Conservation (phyloP, 1,140 invertebrate genomes). For the Homarus americanus region DNA sequence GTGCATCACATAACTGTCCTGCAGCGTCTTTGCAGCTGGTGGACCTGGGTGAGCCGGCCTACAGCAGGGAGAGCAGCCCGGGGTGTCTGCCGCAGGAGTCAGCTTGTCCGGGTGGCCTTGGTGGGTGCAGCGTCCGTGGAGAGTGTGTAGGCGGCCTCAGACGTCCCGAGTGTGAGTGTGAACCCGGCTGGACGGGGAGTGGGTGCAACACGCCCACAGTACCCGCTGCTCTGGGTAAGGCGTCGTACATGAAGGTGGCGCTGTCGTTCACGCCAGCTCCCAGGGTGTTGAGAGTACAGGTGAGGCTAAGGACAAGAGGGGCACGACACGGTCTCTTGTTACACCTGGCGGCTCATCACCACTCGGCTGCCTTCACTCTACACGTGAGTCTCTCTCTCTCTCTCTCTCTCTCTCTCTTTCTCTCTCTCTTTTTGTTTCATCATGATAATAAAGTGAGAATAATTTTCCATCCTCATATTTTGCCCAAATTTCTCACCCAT, state of each 20-base stretch:
- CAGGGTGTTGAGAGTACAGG: constrained; percentile 17
- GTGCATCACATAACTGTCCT: background rate
- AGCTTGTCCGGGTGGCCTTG: constrained; percentile 20
- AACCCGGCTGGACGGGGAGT: constrained; percentile 35
- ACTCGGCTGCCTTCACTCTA: constrained; percentile 10
- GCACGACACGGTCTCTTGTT: constrained; percentile 8
- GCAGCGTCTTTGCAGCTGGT: constrained; percentile 21
- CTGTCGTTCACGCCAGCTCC: constrained; percentile 39
- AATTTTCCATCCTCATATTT: no score
- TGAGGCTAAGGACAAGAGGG: constrained; percentile 22
- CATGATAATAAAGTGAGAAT: no score
- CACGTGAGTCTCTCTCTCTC: no score
- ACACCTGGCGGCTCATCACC: constrained; percentile 15
- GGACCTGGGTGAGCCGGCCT: constrained; percentile 47
- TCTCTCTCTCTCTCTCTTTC: no score
- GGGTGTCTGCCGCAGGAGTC: constrained; percentile 44
- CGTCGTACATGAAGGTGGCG: constrained; percentile 49
- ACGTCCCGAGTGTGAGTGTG: constrained; percentile 39
- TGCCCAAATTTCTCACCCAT: no score
- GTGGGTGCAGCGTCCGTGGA: constrained; percentile 20
- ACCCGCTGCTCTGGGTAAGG: constrained; percentile 5
- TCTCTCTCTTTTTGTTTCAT: no score
- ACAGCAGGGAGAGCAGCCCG: constrained; percentile 29
- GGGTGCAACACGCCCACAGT: constrained; percentile 11
- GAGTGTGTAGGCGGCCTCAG: constrained; percentile 42